A percentile compares a stretch with the other conserved stretches of the same genome.
phyloP scores from a whole-genome alignment of 2,888 invertebrate genomes.

The Nephrotoma flavescens region DNA sequence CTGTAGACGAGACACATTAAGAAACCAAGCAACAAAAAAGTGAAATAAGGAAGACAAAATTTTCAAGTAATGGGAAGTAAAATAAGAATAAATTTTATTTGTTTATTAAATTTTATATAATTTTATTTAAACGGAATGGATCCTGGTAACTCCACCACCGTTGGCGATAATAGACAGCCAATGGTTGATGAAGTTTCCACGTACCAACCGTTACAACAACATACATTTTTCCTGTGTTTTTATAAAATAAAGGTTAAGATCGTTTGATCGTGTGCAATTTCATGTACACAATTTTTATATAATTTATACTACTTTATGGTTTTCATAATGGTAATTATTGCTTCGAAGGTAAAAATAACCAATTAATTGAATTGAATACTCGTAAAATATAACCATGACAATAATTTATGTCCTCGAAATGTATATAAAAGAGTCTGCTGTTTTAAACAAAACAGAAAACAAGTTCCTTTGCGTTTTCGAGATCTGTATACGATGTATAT shows the following conservation, averaged over 20 bases:
- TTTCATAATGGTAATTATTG: neutral
- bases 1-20: neutral
- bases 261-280: neutral
- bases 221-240: neutral
- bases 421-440: neutral
- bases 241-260: neutral
- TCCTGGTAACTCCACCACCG: slow-evolving; percentile 16
- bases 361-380: neutral
- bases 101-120: neutral
- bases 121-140: slow-evolving; percentile 6
- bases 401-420: neutral
- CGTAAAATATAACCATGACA: neutral
- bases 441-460: neutral
- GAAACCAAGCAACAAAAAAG: neutral
- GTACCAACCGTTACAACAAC: slow-evolving; percentile 12
- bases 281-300: neutral
- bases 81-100: neutral
- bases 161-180: slow-evolving; percentile 16
- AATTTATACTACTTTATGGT: neutral
- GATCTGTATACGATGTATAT: neutral
- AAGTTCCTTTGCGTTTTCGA: neutral
- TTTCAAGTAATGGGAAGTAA: neutral
- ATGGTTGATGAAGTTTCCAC: slow-evolving; percentile 16
- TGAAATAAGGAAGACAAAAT: neutral
- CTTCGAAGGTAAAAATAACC: neutral